Evolutionary conservation across 2,797 vertebrate species (phyloP).

Genomic region (Pseudochaenichthys georgianus): DNA sequence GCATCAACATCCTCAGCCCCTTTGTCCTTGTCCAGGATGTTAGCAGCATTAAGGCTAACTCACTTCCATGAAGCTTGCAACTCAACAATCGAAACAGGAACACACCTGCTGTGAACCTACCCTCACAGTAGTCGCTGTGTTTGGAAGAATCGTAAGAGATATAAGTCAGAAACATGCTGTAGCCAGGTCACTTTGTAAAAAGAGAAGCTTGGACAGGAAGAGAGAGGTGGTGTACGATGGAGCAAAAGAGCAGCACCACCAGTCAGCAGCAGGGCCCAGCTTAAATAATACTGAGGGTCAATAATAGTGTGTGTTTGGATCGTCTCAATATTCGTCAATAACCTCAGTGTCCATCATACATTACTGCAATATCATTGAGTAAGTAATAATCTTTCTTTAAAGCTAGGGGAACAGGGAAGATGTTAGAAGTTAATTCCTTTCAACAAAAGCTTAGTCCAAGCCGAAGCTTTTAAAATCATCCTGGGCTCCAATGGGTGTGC

Average conservation of each 20-base stretch:
- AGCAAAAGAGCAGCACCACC: background rate
- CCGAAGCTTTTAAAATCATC: background rate
- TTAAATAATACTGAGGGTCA: background rate
- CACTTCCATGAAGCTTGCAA: background rate
- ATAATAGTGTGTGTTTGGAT: background rate
- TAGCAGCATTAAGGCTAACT: constrained; percentile 12
- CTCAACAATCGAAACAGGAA: background rate
- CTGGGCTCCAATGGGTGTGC: background rate
- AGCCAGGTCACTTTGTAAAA: constrained; percentile 1
- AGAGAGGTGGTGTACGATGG: background rate
- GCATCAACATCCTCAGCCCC: background rate
- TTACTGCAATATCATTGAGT: background rate
- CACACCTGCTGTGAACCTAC: background rate
- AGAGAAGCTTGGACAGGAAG: constrained; percentile 18
- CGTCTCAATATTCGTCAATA: background rate
- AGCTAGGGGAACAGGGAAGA: background rate
- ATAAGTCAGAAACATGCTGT: background rate
- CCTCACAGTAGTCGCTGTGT: background rate
- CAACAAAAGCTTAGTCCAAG: background rate
- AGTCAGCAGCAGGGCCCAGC: background rate
- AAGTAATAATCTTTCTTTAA: background rate
- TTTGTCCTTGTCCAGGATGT: background rate
- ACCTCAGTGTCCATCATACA: background rate
- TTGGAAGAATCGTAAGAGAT: constrained; percentile 3
- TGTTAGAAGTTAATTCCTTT: background rate